A percentile compares a stretch with the other conserved stretches of the same genome.
Conservation (phyloP, 2,888 invertebrate genomes). For the Ormyrus nitidulus region DNA sequence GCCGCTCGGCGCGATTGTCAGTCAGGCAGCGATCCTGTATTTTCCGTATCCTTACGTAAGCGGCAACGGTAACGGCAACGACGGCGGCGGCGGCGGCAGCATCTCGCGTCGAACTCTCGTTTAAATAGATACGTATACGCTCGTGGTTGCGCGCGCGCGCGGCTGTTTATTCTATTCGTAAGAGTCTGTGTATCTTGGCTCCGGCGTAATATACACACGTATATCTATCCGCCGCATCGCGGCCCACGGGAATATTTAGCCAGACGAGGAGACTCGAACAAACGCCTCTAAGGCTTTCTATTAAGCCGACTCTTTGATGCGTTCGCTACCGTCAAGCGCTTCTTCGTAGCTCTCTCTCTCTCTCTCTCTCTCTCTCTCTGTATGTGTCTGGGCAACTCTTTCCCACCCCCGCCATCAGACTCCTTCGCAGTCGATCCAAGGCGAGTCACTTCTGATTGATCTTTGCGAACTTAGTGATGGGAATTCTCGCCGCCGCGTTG, state of each 20-base stretch:
- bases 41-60: conserved; percentile 28
- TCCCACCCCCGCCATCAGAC: too few relatives aligned
- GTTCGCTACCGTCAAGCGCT: conserved; percentile 67
- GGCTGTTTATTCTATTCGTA: conserved; percentile 70
- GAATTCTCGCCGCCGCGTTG: neutral
- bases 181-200: conserved; percentile 73
- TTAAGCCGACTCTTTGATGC: conserved; percentile 77
- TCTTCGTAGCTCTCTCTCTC: conserved; percentile 33
- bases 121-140: too few relatives aligned
- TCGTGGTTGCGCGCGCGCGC: neutral
- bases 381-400: neutral
- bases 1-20: conserved; percentile 8
- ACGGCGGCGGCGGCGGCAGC: too few relatives aligned
- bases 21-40: neutral
- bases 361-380: neutral
- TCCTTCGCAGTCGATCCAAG: too few relatives aligned
- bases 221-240: conserved; percentile 60
- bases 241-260: conserved; percentile 73
- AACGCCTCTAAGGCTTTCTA: conserved; percentile 80
- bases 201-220: conserved; percentile 58
- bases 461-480: too few relatives aligned
- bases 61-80: too few relatives aligned
- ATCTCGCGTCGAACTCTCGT: too few relatives aligned
- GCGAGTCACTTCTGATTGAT: too few relatives aligned
- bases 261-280: conserved; percentile 77